Evolutionary conservation across 2,113 vertebrate species (phyloP).

Genomic region (Dunckerocampus dactyliophorus): DNA sequence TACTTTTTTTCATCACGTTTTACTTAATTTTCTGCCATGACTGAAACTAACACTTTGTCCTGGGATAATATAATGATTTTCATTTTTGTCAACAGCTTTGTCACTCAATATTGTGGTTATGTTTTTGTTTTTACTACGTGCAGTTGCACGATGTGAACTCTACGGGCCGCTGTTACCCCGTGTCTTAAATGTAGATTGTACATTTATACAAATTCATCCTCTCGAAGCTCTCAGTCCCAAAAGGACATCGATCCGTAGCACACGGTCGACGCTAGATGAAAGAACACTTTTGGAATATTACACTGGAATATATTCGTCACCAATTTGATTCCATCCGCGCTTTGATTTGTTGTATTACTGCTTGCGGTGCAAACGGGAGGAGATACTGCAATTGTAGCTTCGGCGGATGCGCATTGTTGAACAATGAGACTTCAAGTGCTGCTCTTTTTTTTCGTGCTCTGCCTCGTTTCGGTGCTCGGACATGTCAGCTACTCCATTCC

Average conservation of each 20-base stretch:
- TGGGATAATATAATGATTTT: too few species aligned
- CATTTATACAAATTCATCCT: slow-evolving; percentile 12
- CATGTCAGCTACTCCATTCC: slow-evolving; percentile 52
- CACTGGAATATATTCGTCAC: neutral
- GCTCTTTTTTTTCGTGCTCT: slow-evolving; percentile 35
- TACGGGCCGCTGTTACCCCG: slow-evolving; percentile 85
- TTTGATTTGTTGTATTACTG: neutral
- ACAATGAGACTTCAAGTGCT: slow-evolving; percentile 58
- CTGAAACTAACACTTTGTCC: neutral
- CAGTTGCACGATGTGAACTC: slow-evolving; percentile 77
- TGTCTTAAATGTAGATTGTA: slow-evolving; percentile 13
- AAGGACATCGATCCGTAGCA: neutral
- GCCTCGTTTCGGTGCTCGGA: slow-evolving; percentile 14
- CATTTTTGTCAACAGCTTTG: neutral
- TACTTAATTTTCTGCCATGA: neutral
- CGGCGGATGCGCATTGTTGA: slow-evolving; percentile 5
- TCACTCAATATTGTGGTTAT: neutral
- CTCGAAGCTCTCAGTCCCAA: neutral
- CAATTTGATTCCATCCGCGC: accelerated
- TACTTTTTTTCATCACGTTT: neutral
- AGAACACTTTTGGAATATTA: neutral
- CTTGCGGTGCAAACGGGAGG: neutral
- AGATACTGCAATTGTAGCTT: neutral
- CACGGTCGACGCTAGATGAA: neutral
- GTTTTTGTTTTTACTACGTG: neutral